Base-by-base conservation (phyloP, 2,113 vertebrate genomes). In the Sitta europaea region DNA sequence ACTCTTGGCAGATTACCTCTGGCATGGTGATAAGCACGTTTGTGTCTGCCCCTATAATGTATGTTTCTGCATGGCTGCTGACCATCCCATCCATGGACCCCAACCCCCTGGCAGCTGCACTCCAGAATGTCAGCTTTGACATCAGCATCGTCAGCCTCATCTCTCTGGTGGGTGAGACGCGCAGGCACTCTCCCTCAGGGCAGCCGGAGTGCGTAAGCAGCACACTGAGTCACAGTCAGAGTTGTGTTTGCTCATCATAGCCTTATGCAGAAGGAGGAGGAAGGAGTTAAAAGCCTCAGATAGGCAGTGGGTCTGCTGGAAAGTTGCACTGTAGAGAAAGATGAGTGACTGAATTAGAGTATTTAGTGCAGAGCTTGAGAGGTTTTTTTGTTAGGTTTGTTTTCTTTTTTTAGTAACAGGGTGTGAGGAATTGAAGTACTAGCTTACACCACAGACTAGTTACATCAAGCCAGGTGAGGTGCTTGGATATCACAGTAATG, bases 1-100 rank as follows among this genome's bases (percentile, higher is more conserved):
- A 55, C 89, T 84, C 61, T 87, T 80, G 79, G 43, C 94, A 99
- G 99, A 97, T 99, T 86, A 99, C 99, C 67, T 98, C 99, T 57
- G 99, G 99, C 66, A 99, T 99, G 99, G 98, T 99, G 86, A 99
- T 99, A 95, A 98, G 99, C 98, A 99, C 99, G 16, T 99, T 99
- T 88, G 99, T 99, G 63, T 99, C 99, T 68, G 99, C 99, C 57
- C 99, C 99, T 5, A 99, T 99, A 58, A 99, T 99, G 99, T 99
- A 99, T 2, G 98, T 99, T 75, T 99, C 99, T 90, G 99, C 99
- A 1, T 99, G 99, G 99, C 96, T 99, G 75, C 94, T 99, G 72
- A 99, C 99, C 28, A 98, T 99, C 55, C 98, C 98, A 0, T 98
- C 98, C 75, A 99, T 99, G 99, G 99, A 99, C 94, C 98, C 98